phyloP scores from a whole-genome alignment of 2,113 vertebrate species.

The Psittacula cyanocephala region DNA sequence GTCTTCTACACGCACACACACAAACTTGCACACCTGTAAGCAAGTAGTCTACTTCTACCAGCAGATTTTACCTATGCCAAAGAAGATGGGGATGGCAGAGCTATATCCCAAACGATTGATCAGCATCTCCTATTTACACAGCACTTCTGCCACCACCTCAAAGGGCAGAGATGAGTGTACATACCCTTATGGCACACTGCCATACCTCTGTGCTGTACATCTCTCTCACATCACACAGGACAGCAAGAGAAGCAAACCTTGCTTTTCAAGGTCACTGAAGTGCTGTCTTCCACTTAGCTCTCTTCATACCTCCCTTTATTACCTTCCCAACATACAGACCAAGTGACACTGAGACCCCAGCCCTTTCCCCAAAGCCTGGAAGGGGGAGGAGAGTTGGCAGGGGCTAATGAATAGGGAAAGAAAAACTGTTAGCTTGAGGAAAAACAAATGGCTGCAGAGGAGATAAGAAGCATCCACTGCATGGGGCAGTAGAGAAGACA shows the following conservation, averaged over 20 bases:
- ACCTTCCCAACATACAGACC: not conserved
- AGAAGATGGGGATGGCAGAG: not conserved
- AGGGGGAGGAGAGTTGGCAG: not conserved
- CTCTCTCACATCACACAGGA: rapidly evolving
- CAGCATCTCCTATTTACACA: not conserved
- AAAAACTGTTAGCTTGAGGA: not conserved
- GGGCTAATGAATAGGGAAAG: not conserved
- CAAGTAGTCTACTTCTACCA: not conserved
- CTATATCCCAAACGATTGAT: rapidly evolving
- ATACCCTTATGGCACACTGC: not conserved
- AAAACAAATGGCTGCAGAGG: not conserved
- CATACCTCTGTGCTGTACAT: not conserved
- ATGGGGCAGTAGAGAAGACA: not conserved
- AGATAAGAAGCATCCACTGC: not conserved
- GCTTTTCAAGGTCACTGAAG: not conserved
- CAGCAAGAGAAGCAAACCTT: not conserved
- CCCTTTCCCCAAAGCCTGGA: not conserved
- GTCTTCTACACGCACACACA: not conserved
- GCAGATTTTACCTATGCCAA: not conserved
- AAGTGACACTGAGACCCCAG: not conserved
- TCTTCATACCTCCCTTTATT: not conserved
- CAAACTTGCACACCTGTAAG: not conserved
- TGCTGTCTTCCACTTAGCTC: not conserved
- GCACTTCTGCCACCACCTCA: not conserved
- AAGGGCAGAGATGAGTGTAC: not conserved